Conservation (phyloP, 2,888 invertebrate genomes). For the Dromius quadrimaculatus region DNA sequence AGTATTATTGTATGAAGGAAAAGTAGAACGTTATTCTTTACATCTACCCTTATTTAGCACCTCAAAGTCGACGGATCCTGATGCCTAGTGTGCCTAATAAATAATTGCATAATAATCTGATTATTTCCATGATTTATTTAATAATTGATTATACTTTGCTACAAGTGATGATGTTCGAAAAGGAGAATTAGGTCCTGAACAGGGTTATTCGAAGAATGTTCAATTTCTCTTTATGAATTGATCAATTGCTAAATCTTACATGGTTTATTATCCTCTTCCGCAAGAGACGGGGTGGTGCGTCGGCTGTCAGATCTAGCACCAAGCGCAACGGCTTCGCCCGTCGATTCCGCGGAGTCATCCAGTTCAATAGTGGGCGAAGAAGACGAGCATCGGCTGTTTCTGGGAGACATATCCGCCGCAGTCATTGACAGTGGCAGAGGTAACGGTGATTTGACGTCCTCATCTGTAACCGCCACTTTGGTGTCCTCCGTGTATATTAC, state of each 20-base stretch:
- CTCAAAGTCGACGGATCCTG: too few species aligned
- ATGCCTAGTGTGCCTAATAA: too few species aligned
- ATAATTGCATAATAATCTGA: too few species aligned
- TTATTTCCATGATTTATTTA: too few species aligned
- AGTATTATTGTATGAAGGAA: too few species aligned
- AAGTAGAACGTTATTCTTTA: too few species aligned
- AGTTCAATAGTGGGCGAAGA: slow-evolving; percentile 62
- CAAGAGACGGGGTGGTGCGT: slow-evolving; percentile 19
- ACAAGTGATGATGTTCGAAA: too few species aligned
- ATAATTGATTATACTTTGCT: too few species aligned
- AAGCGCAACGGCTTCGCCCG: slow-evolving; percentile 59
- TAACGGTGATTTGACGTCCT: slow-evolving; percentile 22
- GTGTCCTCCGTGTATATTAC: slow-evolving; percentile 7
- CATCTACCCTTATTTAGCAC: too few species aligned
- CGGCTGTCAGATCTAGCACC: slow-evolving; percentile 23
- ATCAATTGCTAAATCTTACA: slow-evolving; percentile 22
- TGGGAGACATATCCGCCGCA: slow-evolving; percentile 8
- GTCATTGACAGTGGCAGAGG: not conserved
- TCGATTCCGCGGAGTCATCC: slow-evolving; percentile 63
- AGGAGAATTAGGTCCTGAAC: not conserved
- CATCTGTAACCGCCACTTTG: not conserved
- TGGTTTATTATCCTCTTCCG: slow-evolving; percentile 47
- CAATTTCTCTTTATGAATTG: not conserved
- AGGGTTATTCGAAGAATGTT: too few species aligned
- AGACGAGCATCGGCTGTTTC: slow-evolving; percentile 55